Percentiles rank a stretch among this genome's conserved stretches.
Evolutionary conservation across 2,113 vertebrate species (phyloP).

Genomic region (Setophaga coronata): DNA sequence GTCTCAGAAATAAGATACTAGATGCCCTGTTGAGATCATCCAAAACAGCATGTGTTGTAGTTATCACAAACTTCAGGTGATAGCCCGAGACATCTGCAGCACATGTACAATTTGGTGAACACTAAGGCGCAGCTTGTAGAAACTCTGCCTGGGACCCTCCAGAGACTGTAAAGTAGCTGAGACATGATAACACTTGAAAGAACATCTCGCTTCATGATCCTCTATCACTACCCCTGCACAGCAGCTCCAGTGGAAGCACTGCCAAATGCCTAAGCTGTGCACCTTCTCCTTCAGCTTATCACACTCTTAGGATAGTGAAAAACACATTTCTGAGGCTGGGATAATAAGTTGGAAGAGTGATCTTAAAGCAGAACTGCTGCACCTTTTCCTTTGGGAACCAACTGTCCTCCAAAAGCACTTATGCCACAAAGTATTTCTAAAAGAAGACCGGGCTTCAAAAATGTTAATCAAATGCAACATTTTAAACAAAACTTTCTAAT

Average conservation of each 20-base stretch:
- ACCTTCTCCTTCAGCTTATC: conserved; percentile 57
- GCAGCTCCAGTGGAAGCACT: conserved; percentile 44
- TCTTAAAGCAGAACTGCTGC: conserved; percentile 55
- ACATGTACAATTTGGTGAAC: conserved; percentile 30
- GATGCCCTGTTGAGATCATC: conserved; percentile 10
- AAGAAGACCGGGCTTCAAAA: conserved; percentile 14
- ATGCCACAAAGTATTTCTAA: conserved; percentile 6
- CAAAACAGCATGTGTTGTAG: conserved; percentile 12
- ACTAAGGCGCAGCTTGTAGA: conserved; percentile 17
- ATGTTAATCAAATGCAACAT: conserved; percentile 27
- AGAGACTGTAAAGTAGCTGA: conserved; percentile 29
- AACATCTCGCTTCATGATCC: conserved; percentile 45
- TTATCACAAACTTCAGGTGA: conserved; percentile 45
- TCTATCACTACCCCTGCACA: not conserved
- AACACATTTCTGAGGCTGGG: conserved; percentile 66
- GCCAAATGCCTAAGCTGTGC: conserved; percentile 22
- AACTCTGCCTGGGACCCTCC: conserved; percentile 10
- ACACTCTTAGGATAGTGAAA: conserved; percentile 63
- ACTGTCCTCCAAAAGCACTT: not conserved
- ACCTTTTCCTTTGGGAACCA: conserved; percentile 47
- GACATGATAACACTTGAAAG: conserved; percentile 32
- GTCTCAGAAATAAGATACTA: conserved; percentile 57
- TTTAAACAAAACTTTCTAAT: conserved; percentile 10
- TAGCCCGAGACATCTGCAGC: conserved; percentile 42
- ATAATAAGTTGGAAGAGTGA: conserved; percentile 58